These are phyloP conservation scores for Mythimna vitellina DNA, from an alignment of 2,888 invertebrate genomes.

Conservation along the genomic window DNA sequence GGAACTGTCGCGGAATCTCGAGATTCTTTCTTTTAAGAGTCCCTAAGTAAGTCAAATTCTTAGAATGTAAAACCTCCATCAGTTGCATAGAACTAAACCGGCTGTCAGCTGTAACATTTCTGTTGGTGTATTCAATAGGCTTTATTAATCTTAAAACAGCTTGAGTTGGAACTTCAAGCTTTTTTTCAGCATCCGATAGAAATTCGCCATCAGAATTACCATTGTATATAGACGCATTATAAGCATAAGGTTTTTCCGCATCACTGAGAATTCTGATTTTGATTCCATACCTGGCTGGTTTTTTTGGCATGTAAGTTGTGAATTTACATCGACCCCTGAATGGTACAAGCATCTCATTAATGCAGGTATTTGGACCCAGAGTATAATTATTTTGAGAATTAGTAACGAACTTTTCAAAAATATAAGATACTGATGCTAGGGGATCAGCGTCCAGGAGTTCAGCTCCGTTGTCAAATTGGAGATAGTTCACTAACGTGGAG, in stretches of 20 bases:
- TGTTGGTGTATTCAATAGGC: conserved; percentile 29
- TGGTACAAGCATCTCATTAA: conserved; percentile 16
- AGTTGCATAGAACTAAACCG: conserved; percentile 19
- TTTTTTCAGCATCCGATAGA: conserved; percentile 8
- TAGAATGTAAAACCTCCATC: conserved; percentile 18
- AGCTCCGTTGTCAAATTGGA: conserved; percentile 3
- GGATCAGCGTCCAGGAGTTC: not conserved
- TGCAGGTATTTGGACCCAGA: conserved; percentile 11
- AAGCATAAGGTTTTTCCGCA: conserved; percentile 16
- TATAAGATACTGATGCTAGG: conserved; percentile 24
- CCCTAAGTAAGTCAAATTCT: conserved; percentile 19
- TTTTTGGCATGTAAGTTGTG: not conserved
- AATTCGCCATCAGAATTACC: not conserved
- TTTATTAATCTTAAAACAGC: conserved; percentile 20
- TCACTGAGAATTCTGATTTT: conserved; percentile 21
- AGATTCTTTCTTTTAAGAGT: conserved; percentile 8
- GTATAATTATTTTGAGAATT: conserved; percentile 24
- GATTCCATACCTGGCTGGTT: not conserved
- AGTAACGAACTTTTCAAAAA: conserved; percentile 13
- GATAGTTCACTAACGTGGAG: not conserved
- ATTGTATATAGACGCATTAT: conserved; percentile 12
- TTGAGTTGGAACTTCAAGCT: conserved; percentile 7
- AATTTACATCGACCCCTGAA: conserved; percentile 15
- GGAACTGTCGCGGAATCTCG: conserved; percentile 10
- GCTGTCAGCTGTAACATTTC: conserved; percentile 14